Evolutionary conservation across 2,113 vertebrate species (phyloP).

Genomic region (Mormyrus lacerda): DNA sequence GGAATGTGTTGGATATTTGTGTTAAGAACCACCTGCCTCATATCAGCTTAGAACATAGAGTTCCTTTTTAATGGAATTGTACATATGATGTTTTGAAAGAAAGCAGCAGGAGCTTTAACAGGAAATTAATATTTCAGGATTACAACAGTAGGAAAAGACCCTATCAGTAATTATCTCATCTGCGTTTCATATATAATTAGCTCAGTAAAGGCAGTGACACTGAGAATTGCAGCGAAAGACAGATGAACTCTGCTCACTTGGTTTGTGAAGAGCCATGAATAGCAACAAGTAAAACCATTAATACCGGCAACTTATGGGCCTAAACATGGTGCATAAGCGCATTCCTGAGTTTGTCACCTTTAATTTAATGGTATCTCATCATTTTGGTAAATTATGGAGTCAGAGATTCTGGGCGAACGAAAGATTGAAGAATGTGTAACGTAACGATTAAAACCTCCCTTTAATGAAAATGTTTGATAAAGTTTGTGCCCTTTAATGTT

Average conservation of each 20-base stretch:
- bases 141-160: constrained; percentile 31
- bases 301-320: not conserved
- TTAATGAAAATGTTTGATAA: not conserved
- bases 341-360: not conserved
- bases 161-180: constrained; percentile 50
- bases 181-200: constrained; percentile 60
- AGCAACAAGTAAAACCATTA: not conserved
- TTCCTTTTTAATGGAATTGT: not conserved
- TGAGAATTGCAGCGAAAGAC: constrained; percentile 34
- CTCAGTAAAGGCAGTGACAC: constrained; percentile 49
- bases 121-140: not conserved
- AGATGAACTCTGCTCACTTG: constrained; percentile 28
- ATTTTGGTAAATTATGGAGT: not conserved
- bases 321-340: not conserved
- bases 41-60: not conserved
- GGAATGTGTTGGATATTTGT: not conserved
- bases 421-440: not conserved
- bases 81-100: not conserved
- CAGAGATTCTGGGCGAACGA: not conserved
- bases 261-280: not conserved
- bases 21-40: not conserved
- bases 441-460: not conserved
- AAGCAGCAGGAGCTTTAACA: not conserved
- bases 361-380: not conserved
- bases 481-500: constrained; percentile 9